Evolutionary conservation across 2,888 invertebrate genomes (phyloP).

Genomic region (Pheosia tremula): DNA sequence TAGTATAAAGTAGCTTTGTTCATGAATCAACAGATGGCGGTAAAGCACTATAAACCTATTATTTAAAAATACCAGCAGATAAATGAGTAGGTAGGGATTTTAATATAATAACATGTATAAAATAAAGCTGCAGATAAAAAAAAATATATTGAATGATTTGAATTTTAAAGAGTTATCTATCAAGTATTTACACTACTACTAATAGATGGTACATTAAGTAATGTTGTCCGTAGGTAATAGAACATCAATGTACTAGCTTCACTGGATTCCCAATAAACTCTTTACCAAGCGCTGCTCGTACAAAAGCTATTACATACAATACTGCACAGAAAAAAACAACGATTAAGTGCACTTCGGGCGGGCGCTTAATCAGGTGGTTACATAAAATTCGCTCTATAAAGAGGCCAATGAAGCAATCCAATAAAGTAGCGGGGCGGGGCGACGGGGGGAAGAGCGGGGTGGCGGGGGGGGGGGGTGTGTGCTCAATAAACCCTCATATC

Average conservation of each 20-base stretch:
- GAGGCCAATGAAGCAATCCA: slow-evolving; percentile 71
- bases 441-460: slow-evolving; percentile 30
- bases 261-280: slow-evolving; percentile 26
- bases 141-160: no score
- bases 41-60: no score
- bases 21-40: no score
- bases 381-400: slow-evolving; percentile 61
- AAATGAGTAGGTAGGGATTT: no score
- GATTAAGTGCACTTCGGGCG: slow-evolving; percentile 27
- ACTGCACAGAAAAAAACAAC: slow-evolving; percentile 30
- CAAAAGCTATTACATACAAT: slow-evolving; percentile 33
- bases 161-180: no score
- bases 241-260: slow-evolving; percentile 10
- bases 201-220: no score
- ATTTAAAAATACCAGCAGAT: no score
- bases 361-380: slow-evolving; percentile 61
- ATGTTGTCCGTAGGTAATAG: no score
- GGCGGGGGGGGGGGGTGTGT: slow-evolving; percentile 34
- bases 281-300: slow-evolving; percentile 19
- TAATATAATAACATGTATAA: no score
- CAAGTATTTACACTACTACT: no score
- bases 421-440: slow-evolving; percentile 59
- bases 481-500: slow-evolving; percentile 72
- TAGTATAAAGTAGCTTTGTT: no score
- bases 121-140: no score